Percentiles rank a stretch among this genome's conserved stretches.
phyloP scores from a whole-genome alignment of 2,797 vertebrate genomes.

The Pygocentrus nattereri region DNA sequence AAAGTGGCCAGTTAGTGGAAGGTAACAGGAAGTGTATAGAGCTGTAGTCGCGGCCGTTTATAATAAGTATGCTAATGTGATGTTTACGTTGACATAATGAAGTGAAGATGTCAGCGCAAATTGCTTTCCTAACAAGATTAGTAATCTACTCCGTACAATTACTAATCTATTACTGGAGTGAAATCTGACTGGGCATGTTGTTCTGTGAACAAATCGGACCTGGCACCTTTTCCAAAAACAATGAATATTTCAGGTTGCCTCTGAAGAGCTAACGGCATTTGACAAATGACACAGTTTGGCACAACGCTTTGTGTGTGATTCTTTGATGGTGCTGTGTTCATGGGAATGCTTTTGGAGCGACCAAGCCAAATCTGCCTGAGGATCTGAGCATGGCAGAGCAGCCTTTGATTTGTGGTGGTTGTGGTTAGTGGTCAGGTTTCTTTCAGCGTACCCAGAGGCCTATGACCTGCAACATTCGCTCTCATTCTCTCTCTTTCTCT shows the following conservation, averaged over 20 bases:
- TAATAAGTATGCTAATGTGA: not conserved
- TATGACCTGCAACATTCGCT: conserved; percentile 17
- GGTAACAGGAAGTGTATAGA: not conserved
- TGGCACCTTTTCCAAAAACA: too few relatives aligned
- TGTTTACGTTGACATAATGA: too few relatives aligned
- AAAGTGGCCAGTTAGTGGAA: too few relatives aligned
- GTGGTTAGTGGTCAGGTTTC: conserved; percentile 27
- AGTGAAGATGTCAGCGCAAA: too few relatives aligned
- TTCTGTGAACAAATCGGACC: too few relatives aligned
- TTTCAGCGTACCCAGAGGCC: conserved; percentile 5
- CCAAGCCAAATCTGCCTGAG: not conserved
- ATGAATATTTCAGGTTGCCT: too few relatives aligned
- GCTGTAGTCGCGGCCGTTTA: too few relatives aligned
- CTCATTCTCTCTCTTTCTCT: not conserved
- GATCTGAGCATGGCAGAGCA: not conserved
- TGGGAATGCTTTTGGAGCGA: conserved; percentile 11
- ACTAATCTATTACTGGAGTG: not conserved
- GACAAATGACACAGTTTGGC: not conserved
- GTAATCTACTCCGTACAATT: not conserved
- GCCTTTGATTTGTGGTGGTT: conserved; percentile 32
- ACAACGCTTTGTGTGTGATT: not conserved
- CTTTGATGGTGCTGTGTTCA: not conserved
- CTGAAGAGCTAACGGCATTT: not conserved
- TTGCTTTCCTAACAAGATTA: too few relatives aligned
- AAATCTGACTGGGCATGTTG: not conserved